Evolutionary conservation across 2,888 invertebrate species (phyloP).

Genomic region (Torymus auratus): DNA sequence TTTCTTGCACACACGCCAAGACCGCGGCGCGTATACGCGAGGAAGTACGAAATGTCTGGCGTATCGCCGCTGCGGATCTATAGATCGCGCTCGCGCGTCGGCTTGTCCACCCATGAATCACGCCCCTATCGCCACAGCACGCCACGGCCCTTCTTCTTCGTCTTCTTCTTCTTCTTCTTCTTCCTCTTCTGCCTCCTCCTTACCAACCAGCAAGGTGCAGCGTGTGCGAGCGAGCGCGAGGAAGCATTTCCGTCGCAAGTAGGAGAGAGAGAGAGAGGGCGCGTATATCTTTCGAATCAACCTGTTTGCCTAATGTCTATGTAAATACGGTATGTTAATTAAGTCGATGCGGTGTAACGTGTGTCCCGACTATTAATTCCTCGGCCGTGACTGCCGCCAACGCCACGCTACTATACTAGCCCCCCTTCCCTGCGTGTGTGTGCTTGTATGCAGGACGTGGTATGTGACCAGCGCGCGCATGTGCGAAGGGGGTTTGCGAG

Average conservation of each 20-base stretch:
- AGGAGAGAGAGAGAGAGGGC: neutral
- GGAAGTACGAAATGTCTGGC: conserved; percentile 61
- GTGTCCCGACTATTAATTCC: conserved; percentile 62
- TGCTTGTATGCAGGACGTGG: too few relatives aligned
- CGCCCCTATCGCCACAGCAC: conserved; percentile 71
- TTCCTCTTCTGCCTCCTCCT: neutral
- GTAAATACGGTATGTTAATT: conserved; percentile 75
- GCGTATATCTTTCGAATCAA: conserved; percentile 73
- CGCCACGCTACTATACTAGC: too few relatives aligned
- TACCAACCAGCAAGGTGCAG: too few relatives aligned
- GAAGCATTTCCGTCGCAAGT: conserved; percentile 60
- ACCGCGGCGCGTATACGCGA: neutral
- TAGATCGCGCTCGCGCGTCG: conserved; percentile 71
- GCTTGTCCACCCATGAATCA: conserved; percentile 73
- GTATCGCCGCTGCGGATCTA: conserved; percentile 71
- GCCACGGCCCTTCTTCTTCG: conserved; percentile 60
- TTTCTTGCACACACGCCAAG: too few relatives aligned
- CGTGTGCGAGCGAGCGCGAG: conserved; percentile 22
- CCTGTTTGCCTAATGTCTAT: conserved; percentile 75
- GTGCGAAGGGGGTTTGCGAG: too few relatives aligned
- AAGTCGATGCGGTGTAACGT: conserved; percentile 70
- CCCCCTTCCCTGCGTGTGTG: too few relatives aligned
- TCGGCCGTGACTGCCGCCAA: neutral
- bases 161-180: conserved; percentile 11
- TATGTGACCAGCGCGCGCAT: too few relatives aligned